Conservation (phyloP, 2,113 vertebrate genomes). For the Hoplias malabaricus region DNA sequence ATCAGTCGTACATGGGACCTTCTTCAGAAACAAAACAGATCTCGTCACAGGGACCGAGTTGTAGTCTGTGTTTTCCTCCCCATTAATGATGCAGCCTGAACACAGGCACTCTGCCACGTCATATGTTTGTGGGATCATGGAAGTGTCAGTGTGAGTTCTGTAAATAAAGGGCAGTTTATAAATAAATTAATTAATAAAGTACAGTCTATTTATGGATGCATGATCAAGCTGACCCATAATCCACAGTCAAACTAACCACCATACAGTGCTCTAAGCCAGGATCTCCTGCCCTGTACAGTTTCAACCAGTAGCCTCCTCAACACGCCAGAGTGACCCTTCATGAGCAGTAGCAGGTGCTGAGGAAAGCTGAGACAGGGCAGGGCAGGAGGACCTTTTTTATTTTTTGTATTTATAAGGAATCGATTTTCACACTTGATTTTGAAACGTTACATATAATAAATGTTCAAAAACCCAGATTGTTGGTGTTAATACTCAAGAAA, state of each 20-base stretch:
- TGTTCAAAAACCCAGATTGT: no score
- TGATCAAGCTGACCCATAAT: background rate
- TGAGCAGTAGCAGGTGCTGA: no score
- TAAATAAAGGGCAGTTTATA: background rate
- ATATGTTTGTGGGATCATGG: slow-evolving; percentile 72
- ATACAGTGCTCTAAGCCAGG: background rate
- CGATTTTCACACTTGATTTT: no score
- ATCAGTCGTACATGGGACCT: slow-evolving; percentile 51
- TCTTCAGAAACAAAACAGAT: slow-evolving; percentile 75
- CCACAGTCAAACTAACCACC: background rate
- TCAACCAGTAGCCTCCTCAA: no score
- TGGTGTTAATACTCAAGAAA: no score
- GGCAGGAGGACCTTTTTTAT: no score
- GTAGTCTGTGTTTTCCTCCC: slow-evolving; percentile 65
- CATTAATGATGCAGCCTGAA: slow-evolving; percentile 75
- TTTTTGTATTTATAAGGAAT: no score
- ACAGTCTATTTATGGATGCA: background rate
- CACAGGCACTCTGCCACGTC: slow-evolving; percentile 82
- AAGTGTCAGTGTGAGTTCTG: slow-evolving; percentile 66
- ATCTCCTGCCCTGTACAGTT: no score
- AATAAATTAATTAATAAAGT: no score
- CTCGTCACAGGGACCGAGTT: slow-evolving; percentile 74
- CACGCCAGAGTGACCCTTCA: no score
- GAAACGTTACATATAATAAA: no score
- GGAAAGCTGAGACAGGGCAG: no score